Evolutionary conservation across 2,113 vertebrate species (phyloP).

Genomic region (Eulemur rufifrons): DNA sequence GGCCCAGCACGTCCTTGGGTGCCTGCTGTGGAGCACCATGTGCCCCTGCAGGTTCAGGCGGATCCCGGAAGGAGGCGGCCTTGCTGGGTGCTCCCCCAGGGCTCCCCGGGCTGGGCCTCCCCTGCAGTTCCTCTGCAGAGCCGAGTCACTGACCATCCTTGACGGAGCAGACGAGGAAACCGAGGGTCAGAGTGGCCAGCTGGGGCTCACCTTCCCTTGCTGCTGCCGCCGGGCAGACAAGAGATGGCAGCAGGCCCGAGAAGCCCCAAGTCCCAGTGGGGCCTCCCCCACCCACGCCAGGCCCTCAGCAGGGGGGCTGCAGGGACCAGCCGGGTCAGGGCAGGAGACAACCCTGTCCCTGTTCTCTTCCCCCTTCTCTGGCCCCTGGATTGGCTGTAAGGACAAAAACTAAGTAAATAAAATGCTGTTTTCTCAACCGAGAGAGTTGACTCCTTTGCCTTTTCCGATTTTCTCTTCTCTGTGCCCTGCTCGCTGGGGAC

Average conservation of each 20-base stretch:
- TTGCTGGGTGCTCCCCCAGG: background rate
- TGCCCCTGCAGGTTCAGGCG: background rate
- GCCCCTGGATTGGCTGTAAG: background rate
- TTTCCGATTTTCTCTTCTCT: background rate
- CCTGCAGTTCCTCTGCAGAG: background rate
- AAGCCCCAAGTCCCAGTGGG: background rate
- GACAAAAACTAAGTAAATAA: background rate
- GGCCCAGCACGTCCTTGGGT: no score
- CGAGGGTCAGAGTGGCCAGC: background rate
- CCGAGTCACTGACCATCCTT: background rate
- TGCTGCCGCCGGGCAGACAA: fast-evolving
- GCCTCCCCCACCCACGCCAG: background rate
- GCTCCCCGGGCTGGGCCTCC: background rate
- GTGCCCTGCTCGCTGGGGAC: background rate
- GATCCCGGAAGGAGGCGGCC: background rate
- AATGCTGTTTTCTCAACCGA: background rate
- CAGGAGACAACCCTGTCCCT: background rate
- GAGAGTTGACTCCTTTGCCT: background rate
- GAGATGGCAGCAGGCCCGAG: background rate
- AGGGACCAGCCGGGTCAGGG: background rate
- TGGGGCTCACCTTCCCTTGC: background rate
- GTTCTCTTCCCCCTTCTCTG: background rate
- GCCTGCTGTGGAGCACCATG: background rate
- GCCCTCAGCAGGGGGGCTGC: background rate
- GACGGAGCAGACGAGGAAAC: background rate